Base-by-base conservation (phyloP, 2,113 vertebrate genomes). In the Syrrhaptes paradoxus region DNA sequence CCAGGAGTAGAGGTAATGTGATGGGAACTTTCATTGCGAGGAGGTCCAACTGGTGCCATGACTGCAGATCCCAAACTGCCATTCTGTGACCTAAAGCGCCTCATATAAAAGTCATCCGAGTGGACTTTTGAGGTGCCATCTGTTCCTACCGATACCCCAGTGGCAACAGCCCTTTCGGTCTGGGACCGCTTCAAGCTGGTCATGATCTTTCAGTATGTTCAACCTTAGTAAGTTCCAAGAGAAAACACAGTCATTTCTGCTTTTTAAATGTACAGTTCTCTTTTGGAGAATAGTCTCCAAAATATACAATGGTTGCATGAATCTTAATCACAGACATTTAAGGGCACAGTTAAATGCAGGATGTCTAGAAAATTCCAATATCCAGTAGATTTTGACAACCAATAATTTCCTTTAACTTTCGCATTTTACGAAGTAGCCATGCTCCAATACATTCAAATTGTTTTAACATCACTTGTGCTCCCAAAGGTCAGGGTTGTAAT, bases 21-120 rank as follows among this genome's bases (percentile, higher is more conserved):
- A 54, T 99, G 98, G 85, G 98, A 96, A 55, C 97, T 98, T 97
- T 99, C 99, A 84, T 97, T 98, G 75, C 98, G 98, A 62, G 99
- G 99, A 54, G 98, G 98, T 29, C 98, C 98, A 17, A 98, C 97
- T 0, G 97, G 98, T 0, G 99, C 98, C 94, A 98, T 98, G 90
- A 98, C 97, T 70, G 98, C 97, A 71, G 98, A 98, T 18, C 98
- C 98, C 95, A 98, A 97, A 90, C 98, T 98, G 85, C 99, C 99
- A 65, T 99, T 99, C 80, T 98, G 98, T 48, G 98, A 98, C 87
- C 99, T 98, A 61, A 99, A 98, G 94, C 99, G 99, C 49, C 98
- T 98, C 96, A 99, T 99, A 87, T 99, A 99, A 97, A 99, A 99
- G 91, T 99, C 99, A 96, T 99, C 99, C 14, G 98, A 98, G 97